Conservation (phyloP, 2,113 vertebrate species). For the Hylia prasina region DNA sequence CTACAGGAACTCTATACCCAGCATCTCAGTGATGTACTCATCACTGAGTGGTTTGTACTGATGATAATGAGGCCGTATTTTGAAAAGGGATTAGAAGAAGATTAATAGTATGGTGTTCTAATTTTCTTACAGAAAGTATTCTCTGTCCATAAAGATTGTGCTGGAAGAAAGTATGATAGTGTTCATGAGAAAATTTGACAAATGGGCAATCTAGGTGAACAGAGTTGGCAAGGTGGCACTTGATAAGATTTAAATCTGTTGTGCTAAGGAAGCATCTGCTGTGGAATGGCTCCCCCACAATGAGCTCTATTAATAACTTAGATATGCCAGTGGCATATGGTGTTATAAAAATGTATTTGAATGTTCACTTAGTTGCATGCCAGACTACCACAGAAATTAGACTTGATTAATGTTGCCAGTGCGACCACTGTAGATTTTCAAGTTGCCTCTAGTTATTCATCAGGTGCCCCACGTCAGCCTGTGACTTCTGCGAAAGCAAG, state of each 20-base stretch:
- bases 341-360: constrained; percentile 28
- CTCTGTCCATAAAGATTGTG: not conserved
- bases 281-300: not conserved
- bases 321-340: not conserved
- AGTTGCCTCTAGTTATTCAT: not conserved
- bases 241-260: constrained; percentile 46
- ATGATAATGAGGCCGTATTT: not conserved
- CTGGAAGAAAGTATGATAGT: not conserved
- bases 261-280: constrained; percentile 34
- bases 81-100: not conserved
- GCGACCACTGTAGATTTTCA: not conserved
- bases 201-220: not conserved
- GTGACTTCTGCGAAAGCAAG: not conserved
- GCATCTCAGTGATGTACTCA: not conserved
- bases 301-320: constrained; percentile 38
- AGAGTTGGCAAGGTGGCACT: not conserved
- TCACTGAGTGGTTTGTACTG: not conserved
- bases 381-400: constrained; percentile 2
- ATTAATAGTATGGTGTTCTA: not conserved
- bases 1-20: not conserved
- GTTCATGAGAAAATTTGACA: not conserved
- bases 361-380: not conserved
- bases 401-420: not conserved
- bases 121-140: not conserved
- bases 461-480: not conserved